These are phyloP conservation scores for Syngnathus typhle DNA, from an alignment of 2,113 vertebrate species.

Conservation along the genomic window DNA sequence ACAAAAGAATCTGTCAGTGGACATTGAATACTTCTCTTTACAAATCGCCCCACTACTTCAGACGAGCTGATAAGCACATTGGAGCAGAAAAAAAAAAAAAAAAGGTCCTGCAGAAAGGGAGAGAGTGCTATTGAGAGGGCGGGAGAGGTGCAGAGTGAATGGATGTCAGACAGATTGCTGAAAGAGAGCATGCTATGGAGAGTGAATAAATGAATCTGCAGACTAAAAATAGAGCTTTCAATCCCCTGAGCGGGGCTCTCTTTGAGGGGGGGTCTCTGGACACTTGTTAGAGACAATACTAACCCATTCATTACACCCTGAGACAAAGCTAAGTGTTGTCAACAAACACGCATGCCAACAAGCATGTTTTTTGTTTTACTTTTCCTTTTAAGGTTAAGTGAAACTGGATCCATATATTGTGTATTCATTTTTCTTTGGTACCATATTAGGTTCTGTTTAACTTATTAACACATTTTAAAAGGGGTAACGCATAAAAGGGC, in stretches of 20 bases:
- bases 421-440: not conserved
- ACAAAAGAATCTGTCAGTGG: slow-evolving; percentile 20
- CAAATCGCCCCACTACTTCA: slow-evolving; percentile 3
- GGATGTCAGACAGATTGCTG: slow-evolving; percentile 32
- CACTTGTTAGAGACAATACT: slow-evolving; percentile 56
- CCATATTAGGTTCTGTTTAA: not conserved
- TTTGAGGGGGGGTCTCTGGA: slow-evolving; percentile 51
- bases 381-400: slow-evolving; percentile 1
- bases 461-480: slow-evolving; percentile 3
- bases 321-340: slow-evolving; percentile 28
- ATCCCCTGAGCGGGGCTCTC: slow-evolving; percentile 42
- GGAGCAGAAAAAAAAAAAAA: not conserved
- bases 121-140: slow-evolving; percentile 13
- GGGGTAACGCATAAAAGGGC: slow-evolving; percentile 8
- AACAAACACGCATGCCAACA: slow-evolving; percentile 10
- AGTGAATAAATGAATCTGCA: slow-evolving; percentile 54
- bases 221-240: slow-evolving; percentile 55
- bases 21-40: slow-evolving; percentile 18
- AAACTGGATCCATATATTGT: slow-evolving; percentile 3
- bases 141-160: slow-evolving; percentile 21
- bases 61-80: slow-evolving; percentile 25
- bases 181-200: slow-evolving; percentile 31
- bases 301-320: slow-evolving; percentile 45
- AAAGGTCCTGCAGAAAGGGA: slow-evolving; percentile 15
- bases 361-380: not conserved